A percentile compares a stretch with the other conserved stretches of the same genome.
These are phyloP conservation scores for Alauda arvensis DNA, from an alignment of 2,797 vertebrate genomes.

Conservation along the genomic window DNA sequence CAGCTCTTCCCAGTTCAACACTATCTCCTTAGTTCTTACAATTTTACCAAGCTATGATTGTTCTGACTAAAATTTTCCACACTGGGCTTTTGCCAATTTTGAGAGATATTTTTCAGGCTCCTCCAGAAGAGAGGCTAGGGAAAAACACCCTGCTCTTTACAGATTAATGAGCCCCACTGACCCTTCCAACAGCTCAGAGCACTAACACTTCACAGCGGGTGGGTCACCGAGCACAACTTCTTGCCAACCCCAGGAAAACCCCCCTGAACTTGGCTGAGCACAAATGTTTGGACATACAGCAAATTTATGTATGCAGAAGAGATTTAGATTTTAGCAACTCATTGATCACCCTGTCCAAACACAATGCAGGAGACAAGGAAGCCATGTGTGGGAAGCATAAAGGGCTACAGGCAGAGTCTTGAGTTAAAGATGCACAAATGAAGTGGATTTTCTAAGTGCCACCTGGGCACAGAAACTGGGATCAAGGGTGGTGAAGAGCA, in stretches of 20 bases:
- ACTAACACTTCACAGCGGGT: neutral
- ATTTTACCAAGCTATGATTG: neutral
- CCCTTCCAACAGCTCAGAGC: neutral
- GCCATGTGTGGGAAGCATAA: neutral
- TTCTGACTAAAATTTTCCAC: conserved; percentile 31
- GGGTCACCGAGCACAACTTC: neutral
- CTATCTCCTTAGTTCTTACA: neutral
- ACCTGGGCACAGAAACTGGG: neutral
- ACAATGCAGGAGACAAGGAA: neutral
- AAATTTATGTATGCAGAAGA: neutral
- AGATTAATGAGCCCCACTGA: conserved; percentile 27
- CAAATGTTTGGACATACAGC: neutral
- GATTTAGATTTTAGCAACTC: neutral
- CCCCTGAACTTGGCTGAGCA: neutral
- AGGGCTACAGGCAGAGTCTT: neutral
- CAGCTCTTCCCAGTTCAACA: neutral
- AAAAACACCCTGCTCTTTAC: neutral
- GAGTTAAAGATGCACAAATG: neutral
- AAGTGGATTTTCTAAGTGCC: neutral
- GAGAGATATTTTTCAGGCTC: conserved; percentile 16
- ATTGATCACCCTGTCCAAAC: neutral
- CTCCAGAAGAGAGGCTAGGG: neutral
- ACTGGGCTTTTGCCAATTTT: neutral
- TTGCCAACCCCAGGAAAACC: neutral
- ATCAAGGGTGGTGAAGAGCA: neutral